Evolutionary conservation across 2,888 invertebrate genomes (phyloP).

Genomic region (Conomelus anceps): DNA sequence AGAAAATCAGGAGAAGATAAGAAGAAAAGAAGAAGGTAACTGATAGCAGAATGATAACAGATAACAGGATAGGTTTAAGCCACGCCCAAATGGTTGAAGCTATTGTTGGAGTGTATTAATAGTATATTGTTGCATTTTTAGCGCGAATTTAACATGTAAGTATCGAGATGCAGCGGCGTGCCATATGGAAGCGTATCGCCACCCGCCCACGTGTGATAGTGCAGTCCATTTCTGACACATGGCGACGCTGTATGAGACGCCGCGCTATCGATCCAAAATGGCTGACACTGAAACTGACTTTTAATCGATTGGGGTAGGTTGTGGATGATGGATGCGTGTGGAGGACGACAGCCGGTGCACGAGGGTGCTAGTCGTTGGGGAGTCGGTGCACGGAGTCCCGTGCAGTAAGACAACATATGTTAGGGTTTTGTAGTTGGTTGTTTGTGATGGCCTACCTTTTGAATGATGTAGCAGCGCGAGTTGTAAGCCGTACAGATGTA

Average conservation of each 20-base stretch:
- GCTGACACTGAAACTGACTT: constrained; percentile 13
- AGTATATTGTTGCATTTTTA: too few species aligned
- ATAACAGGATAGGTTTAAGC: too few species aligned
- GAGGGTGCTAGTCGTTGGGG: not conserved
- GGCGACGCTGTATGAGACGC: constrained; percentile 24
- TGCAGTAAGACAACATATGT: constrained; percentile 3
- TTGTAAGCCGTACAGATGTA: constrained; percentile 57
- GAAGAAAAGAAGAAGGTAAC: not conserved
- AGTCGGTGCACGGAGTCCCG: not conserved
- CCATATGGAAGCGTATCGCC: constrained; percentile 26
- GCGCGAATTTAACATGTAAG: not conserved
- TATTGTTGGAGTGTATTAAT: not conserved
- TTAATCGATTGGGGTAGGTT: not conserved
- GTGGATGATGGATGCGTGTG: not conserved
- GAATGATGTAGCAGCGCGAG: constrained; percentile 57
- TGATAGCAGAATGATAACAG: not conserved
- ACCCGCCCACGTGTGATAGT: constrained; percentile 23
- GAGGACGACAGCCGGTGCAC: not conserved
- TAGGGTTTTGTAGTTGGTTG: not conserved
- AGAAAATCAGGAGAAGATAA: not conserved
- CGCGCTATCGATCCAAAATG: constrained; percentile 30
- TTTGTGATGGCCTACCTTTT: constrained; percentile 51
- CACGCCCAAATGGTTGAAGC: not conserved
- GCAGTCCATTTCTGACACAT: not conserved
- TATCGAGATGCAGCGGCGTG: not conserved